These are phyloP conservation scores for Parazoanthus swiftii DNA, from an alignment of 92 coral and sea anemone species.

Conservation along the genomic window DNA sequence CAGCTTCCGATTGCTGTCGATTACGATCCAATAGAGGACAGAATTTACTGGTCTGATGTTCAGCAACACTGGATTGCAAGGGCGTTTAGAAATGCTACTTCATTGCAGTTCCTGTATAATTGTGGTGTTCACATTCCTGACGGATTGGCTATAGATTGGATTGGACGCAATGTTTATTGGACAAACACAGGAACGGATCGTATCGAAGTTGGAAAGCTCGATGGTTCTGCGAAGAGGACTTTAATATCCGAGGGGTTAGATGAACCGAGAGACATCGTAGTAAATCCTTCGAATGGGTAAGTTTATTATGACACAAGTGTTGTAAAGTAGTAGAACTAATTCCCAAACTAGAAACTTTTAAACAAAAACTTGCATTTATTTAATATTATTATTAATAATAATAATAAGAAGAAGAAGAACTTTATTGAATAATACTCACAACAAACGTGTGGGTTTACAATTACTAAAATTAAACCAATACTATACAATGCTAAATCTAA, in stretches of 20 bases:
- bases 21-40: conserved; percentile 54
- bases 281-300: conserved; percentile 56
- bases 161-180: conserved; percentile 62
- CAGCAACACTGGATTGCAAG: conserved; percentile 24
- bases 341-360: too few species aligned
- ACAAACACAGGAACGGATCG: conserved; percentile 49
- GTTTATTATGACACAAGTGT: neutral
- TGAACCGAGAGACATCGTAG: conserved; percentile 44
- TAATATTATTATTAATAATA: too few species aligned
- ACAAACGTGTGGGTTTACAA: too few species aligned
- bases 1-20: conserved; percentile 49
- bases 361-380: too few species aligned
- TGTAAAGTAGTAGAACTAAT: too few species aligned
- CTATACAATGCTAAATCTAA: too few species aligned
- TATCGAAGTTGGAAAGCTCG: conserved; percentile 50
- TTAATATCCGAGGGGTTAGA: conserved; percentile 47
- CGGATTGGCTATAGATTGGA: conserved; percentile 54
- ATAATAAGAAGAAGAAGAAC: too few species aligned
- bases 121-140: conserved; percentile 36
- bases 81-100: conserved; percentile 39
- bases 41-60: conserved; percentile 57
- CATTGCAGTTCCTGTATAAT: conserved; percentile 16
- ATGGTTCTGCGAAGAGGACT: conserved; percentile 46
- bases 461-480: too few species aligned
- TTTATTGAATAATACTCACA: too few species aligned